Percentiles rank a stretch among this genome's conserved stretches.
These are phyloP conservation scores for Anguilla anguilla DNA, from an alignment of 2,797 vertebrate genomes.

Conservation along the genomic window DNA sequence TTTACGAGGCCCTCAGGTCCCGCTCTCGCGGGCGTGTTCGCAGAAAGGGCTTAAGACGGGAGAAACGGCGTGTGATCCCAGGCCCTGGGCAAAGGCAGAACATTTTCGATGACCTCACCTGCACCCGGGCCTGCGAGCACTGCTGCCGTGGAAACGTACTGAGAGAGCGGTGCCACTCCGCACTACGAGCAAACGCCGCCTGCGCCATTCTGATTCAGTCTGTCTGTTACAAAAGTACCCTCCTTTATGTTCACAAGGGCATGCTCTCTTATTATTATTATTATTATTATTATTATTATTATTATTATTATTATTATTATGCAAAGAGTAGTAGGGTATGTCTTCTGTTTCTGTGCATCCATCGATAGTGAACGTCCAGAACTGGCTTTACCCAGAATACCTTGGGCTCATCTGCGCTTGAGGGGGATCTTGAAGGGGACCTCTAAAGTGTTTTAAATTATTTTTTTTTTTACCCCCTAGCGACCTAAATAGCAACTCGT, in stretches of 20 bases:
- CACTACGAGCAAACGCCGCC: background rate
- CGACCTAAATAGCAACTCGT: background rate
- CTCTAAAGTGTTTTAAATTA: background rate
- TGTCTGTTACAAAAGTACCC: background rate
- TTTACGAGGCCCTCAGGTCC: background rate
- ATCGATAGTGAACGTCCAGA: background rate
- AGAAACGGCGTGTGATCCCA: slow-evolving; percentile 48
- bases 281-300: too few species aligned
- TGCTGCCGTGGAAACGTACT: slow-evolving; percentile 10
- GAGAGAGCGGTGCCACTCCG: background rate
- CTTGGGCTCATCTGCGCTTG: background rate
- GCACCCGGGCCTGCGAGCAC: slow-evolving; percentile 30
- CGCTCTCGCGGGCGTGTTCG: slow-evolving; percentile 36
- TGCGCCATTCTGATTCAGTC: background rate
- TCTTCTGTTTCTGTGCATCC: too few species aligned
- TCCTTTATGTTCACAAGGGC: background rate
- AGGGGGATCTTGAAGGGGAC: background rate
- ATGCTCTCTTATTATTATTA: background rate
- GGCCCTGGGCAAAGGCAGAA: slow-evolving; percentile 37
- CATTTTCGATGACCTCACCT: slow-evolving; percentile 45
- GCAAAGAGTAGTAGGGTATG: background rate
- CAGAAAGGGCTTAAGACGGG: slow-evolving; percentile 52
- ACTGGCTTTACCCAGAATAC: background rate
- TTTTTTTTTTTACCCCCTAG: background rate
- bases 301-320: background rate